A percentile compares a stretch with the other conserved stretches of the same genome.
Evolutionary conservation across 1,140 invertebrate species (phyloP).

Genomic region (Whitmania pigra): DNA sequence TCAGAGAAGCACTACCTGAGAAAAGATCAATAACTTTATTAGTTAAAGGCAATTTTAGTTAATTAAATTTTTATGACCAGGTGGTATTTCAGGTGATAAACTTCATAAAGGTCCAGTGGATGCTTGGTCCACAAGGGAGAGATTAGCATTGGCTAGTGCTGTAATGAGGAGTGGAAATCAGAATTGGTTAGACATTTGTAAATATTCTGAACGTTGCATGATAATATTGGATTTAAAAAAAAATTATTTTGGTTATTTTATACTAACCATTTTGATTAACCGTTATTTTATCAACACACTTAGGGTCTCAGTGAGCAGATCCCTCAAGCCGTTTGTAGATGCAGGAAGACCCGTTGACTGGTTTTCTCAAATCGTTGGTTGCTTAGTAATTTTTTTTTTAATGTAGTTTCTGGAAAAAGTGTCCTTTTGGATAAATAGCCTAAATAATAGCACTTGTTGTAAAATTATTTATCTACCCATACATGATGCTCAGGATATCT

Average conservation of each 20-base stretch:
- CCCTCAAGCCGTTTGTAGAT: conserved; percentile 55
- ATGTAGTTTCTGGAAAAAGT: not conserved
- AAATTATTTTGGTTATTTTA: not conserved
- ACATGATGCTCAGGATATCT: not conserved
- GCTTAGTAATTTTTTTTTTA: not conserved
- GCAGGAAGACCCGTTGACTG: conserved; percentile 65
- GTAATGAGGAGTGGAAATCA: conserved; percentile 77
- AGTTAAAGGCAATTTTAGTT: too few species aligned
- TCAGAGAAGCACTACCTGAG: too few species aligned
- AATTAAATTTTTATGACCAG: too few species aligned
- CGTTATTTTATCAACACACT: conserved; percentile 20
- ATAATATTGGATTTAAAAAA: not conserved
- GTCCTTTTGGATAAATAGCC: not conserved
- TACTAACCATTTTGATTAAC: conserved; percentile 11
- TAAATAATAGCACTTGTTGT: too few species aligned
- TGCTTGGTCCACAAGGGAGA: conserved; percentile 69
- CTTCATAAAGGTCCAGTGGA: conserved; percentile 53
- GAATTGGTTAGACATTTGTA: conserved; percentile 57
- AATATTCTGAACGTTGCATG: not conserved
- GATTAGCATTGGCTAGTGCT: conserved; percentile 69
- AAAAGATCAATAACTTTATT: too few species aligned
- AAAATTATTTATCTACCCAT: too few species aligned
- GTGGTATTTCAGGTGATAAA: not conserved
- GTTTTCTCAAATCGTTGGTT: conserved; percentile 65
- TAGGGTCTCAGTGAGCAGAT: conserved; percentile 70